A percentile compares a stretch with the other conserved stretches of the same genome.
Evolutionary conservation across 2,888 invertebrate species (phyloP).

Genomic region (Scrobipalpa atriplicella): DNA sequence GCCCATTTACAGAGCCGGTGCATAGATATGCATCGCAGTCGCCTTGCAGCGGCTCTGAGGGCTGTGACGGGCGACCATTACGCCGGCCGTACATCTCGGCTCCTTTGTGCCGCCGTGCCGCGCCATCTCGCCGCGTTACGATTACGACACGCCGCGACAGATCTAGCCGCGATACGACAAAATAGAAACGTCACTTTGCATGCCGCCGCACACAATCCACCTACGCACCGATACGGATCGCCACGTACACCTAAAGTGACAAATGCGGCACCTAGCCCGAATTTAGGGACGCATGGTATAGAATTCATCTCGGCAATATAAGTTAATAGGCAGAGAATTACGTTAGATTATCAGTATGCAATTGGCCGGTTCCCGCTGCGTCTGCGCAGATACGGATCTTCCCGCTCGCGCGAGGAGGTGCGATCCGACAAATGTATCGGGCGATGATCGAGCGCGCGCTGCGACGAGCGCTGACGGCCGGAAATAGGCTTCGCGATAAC

Average conservation of each 20-base stretch:
- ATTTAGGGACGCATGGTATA: conserved; percentile 14
- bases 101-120: conserved; percentile 76
- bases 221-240: conserved; percentile 62
- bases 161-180: conserved; percentile 75
- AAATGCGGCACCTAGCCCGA: conserved; percentile 60
- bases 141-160: conserved; percentile 77
- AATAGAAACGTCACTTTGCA: conserved; percentile 80
- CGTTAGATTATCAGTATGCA: conserved; percentile 72
- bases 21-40: conserved; percentile 77
- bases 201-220: conserved; percentile 65
- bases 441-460: conserved; percentile 68
- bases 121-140: conserved; percentile 73
- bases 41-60: conserved; percentile 62
- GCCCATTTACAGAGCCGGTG: conserved; percentile 77
- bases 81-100: conserved; percentile 73
- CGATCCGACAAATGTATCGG: conserved; percentile 80
- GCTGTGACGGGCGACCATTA: conserved; percentile 77
- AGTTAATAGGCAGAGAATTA: conserved; percentile 57
- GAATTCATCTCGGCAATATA: background rate
- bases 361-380: conserved; percentile 64
- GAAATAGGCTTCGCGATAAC: conserved; percentile 78
- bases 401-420: conserved; percentile 55
- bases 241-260: conserved; percentile 62
- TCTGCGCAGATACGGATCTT: conserved; percentile 66
- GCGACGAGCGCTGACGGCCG: conserved; percentile 72